Percentiles rank a stretch among this genome's conserved stretches.
Conservation (phyloP, 2,888 invertebrate genomes). For the Andrena haemorrhoa region DNA sequence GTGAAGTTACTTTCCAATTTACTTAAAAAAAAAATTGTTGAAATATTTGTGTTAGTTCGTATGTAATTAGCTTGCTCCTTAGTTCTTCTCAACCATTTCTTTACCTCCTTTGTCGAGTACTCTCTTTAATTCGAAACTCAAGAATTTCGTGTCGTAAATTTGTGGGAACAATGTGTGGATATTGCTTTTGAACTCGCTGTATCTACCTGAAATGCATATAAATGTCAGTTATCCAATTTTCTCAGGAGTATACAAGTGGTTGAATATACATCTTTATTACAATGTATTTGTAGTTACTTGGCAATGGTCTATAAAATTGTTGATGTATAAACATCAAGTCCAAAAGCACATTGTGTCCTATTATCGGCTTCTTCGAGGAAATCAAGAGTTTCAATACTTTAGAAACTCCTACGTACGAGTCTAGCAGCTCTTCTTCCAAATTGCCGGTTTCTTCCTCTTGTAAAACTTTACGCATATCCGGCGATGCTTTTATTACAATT, state of each 20-base stretch:
- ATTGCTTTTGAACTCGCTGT: slow-evolving; percentile 88
- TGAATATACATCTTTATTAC: background rate
- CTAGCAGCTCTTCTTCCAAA: slow-evolving; percentile 86
- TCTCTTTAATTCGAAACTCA: slow-evolving; percentile 87
- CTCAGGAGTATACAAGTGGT: background rate
- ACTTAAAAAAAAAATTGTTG: slow-evolving; percentile 77
- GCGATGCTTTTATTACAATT: slow-evolving; percentile 81
- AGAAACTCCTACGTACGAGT: slow-evolving; percentile 88
- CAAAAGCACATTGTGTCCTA: slow-evolving; percentile 91
- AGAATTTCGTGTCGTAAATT: slow-evolving; percentile 91
- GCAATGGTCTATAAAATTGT: slow-evolving; percentile 90
- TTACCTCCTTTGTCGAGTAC: slow-evolving; percentile 83
- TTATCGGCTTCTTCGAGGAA: slow-evolving; percentile 88
- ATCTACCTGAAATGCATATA: slow-evolving; percentile 84
- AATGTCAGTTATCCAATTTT: background rate
- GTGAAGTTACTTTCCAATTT: slow-evolving; percentile 86
- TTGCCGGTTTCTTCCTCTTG: slow-evolving; percentile 77
- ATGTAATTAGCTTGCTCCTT: background rate
- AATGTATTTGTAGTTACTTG: slow-evolving; percentile 84
- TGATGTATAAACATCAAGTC: slow-evolving; percentile 90
- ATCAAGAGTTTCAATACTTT: slow-evolving; percentile 88
- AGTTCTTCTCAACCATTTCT: background rate
- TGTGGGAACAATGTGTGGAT: slow-evolving; percentile 88
- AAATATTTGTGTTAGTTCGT: background rate
- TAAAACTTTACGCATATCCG: slow-evolving; percentile 77